Evolutionary conservation across 1,140 invertebrate genomes (phyloP).

Genomic region (Drosophila pallidifrons): DNA sequence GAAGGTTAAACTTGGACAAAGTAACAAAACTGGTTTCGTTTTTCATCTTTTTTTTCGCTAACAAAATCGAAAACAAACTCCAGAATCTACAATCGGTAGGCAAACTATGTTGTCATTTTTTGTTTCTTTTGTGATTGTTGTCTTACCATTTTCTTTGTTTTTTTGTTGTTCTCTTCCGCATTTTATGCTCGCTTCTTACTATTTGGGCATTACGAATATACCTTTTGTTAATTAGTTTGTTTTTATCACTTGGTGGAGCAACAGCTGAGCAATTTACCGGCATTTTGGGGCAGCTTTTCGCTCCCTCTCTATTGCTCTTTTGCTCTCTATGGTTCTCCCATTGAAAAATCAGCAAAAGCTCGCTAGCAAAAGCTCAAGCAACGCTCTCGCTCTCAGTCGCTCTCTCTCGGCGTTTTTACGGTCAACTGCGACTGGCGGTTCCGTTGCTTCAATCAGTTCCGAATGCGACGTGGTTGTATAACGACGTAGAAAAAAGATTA

Average conservation of each 20-base stretch:
- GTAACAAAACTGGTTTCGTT: conserved; percentile 57
- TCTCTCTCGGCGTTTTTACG: neutral
- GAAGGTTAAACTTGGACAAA: conserved; percentile 59
- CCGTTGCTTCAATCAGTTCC: conserved; percentile 56
- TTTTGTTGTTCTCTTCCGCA: conserved; percentile 11
- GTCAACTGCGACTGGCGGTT: conserved; percentile 12
- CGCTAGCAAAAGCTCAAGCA: conserved; percentile 29
- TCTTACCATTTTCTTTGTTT: neutral
- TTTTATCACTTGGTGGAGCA: conserved; percentile 56
- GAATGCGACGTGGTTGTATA: conserved; percentile 83
- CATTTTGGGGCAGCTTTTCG: conserved; percentile 31
- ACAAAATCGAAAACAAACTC: conserved; percentile 30
- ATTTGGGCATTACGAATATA: conserved; percentile 55
- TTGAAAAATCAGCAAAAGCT: conserved; percentile 15
- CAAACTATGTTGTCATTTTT: conserved; percentile 34
- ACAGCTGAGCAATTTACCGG: conserved; percentile 53
- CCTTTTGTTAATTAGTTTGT: conserved; percentile 58
- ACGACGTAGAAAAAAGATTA: conserved; percentile 60
- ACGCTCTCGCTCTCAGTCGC: neutral
- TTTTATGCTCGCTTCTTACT: conserved; percentile 49
- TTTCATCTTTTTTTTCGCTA: conserved; percentile 21
- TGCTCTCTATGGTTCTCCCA: neutral
- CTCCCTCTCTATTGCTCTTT: conserved; percentile 30
- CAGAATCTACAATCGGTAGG: conserved; percentile 1
- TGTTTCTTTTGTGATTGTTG: neutral